Conservation (phyloP, 2,113 vertebrate genomes). For the Corythornis madagascariensis region DNA sequence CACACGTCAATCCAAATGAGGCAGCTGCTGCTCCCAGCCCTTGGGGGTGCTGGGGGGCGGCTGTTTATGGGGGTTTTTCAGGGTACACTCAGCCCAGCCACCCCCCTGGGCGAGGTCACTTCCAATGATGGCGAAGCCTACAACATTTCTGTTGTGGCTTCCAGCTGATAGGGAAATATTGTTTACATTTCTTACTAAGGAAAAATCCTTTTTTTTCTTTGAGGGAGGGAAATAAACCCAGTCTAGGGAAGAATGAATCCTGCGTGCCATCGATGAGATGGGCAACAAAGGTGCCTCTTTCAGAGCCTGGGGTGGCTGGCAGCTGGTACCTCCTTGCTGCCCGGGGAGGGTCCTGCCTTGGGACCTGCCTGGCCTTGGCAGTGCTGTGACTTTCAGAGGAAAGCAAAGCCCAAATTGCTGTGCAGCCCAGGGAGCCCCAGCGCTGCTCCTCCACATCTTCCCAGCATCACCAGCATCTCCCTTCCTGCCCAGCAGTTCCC, state of each 20-base stretch:
- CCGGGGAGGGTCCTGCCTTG: neutral
- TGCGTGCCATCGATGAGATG: neutral
- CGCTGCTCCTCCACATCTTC: fast-evolving
- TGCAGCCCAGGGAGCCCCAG: neutral
- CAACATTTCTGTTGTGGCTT: neutral
- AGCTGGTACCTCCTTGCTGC: neutral
- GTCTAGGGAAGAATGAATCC: neutral
- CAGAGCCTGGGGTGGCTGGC: neutral
- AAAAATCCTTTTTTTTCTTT: neutral
- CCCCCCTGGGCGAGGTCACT: constrained; percentile 47
- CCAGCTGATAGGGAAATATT: constrained; percentile 24
- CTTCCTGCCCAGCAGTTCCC: neutral
- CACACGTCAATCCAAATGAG: constrained; percentile 24
- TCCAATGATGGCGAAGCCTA: constrained; percentile 30
- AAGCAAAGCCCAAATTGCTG: neutral
- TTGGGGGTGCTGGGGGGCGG: neutral
- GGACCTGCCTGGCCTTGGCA: neutral
- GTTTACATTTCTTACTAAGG: constrained; percentile 58
- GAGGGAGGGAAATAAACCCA: neutral
- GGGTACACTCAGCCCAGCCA: constrained; percentile 46
- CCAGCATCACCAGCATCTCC: neutral
- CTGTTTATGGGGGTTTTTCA: constrained; percentile 42
- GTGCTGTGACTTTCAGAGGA: neutral
- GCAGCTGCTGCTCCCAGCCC: neutral
- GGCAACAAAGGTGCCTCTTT: neutral